Evolutionary conservation across 2,888 invertebrate genomes (phyloP), one percentile per base, ranked within the genome.

Genomic region (Pachliopta kotzebuea): DNA sequence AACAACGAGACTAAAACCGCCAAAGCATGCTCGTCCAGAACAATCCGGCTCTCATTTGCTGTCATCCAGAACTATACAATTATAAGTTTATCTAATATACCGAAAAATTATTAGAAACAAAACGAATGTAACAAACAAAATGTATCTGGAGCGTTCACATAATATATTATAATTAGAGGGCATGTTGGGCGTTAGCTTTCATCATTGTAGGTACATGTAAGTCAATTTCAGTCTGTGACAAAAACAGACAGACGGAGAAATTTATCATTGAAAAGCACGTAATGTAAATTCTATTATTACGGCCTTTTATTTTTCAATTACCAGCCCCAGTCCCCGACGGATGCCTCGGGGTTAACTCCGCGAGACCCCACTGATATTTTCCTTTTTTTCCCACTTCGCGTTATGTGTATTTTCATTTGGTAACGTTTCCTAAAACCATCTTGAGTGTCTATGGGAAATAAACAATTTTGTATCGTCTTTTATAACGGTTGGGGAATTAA

Each of bases 291-390:
- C 90, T 90, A 90, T 91, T 90, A 91, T 90, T 86, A 88, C 86
- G 85, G 87, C 81, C 88, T 90, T 90, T 90, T 91, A 91, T 90
- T 91, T 91, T 90, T 89, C 91, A 91, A 91, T 91, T 91, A 90
- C 91, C 83, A 80, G 72, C 79, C 83, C 84, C 85, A 79, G 75
- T 80, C 72, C 78, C 79, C 81, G 74, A 76, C 74, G 76, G 67
- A 78, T 80, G 88, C 87, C 89, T 83, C 81, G 82, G 89, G 90
- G 88, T 81, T 84, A 81, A 83, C 81, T 85, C 83, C 75, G 77
- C 76, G 71, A 81, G 79, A 76, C 80, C 79, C 73, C 64, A 68
- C 74, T 74, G 70, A 79, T 79, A 78, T 81, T 75, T 67, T 72
- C 69, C 72, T 74, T 60, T 76, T 72, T 74, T 66, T 65, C 66